phyloP scores from a whole-genome alignment of 2,888 invertebrate genomes.

The Glaucopsyche alexis region DNA sequence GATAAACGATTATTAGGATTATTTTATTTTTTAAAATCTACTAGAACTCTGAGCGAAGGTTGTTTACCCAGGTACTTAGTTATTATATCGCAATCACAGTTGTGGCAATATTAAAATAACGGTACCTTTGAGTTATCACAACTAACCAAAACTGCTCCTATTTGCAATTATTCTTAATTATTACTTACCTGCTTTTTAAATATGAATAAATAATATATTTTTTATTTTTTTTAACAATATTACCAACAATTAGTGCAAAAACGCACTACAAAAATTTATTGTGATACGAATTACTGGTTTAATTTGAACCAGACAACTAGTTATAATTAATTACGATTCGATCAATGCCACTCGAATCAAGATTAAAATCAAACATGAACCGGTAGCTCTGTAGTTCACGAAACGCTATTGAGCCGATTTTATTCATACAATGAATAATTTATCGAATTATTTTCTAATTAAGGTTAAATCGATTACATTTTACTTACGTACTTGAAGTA shows the following conservation, averaged over 20 bases:
- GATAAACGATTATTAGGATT: too few species aligned
- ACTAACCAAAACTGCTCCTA: too few species aligned
- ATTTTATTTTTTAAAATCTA: too few species aligned
- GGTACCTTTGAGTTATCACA: too few species aligned
- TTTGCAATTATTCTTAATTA: too few species aligned
- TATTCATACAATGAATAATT: slow-evolving; percentile 25
- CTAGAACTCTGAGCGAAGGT: too few species aligned
- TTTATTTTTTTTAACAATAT: background rate
- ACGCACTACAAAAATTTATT: background rate
- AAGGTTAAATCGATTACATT: slow-evolving; percentile 1
- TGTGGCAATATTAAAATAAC: too few species aligned
- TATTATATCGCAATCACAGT: too few species aligned
- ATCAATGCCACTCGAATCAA: slow-evolving; percentile 20
- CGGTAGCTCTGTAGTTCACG: slow-evolving; percentile 11
- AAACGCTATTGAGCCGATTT: slow-evolving; percentile 6
- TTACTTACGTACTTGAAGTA: background rate
- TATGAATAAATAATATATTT: too few species aligned
- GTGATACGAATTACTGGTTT: background rate
- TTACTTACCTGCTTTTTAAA: too few species aligned
- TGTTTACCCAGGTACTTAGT: too few species aligned
- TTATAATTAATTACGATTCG: slow-evolving; percentile 14
- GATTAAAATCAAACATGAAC: slow-evolving; percentile 27
- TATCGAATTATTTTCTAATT: slow-evolving; percentile 16
- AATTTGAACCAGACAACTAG: background rate
- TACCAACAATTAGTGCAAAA: background rate